Evolutionary conservation across 2,888 invertebrate genomes (phyloP).

Genomic region (Temnothorax unifasciatus): DNA sequence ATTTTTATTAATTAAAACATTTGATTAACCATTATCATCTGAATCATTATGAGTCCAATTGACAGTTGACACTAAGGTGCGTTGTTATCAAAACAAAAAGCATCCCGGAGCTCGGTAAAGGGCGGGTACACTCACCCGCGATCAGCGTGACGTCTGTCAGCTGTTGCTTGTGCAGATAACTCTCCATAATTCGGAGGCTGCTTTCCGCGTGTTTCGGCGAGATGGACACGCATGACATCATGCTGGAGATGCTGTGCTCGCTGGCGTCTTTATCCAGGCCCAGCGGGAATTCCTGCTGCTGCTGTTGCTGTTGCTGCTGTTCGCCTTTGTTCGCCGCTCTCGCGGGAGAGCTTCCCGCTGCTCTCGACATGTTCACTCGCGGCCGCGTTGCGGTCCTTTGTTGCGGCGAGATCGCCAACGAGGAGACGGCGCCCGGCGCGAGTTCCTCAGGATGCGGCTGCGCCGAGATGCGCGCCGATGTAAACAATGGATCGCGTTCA

Average conservation of each 20-base stretch:
- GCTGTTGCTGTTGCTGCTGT: conserved; percentile 54
- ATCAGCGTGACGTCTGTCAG: conserved; percentile 95
- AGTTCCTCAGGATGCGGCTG: conserved; percentile 59
- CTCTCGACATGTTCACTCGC: conserved; percentile 57
- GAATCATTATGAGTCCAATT: not conserved
- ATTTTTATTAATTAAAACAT: not conserved
- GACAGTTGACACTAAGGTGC: not conserved
- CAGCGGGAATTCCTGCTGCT: conserved; percentile 72
- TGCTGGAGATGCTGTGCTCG: conserved; percentile 83
- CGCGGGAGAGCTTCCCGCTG: conserved; percentile 50
- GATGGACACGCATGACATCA: conserved; percentile 83
- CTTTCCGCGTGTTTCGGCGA: conserved; percentile 93
- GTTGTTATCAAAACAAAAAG: conserved; percentile 33
- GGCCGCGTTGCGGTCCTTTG: not conserved
- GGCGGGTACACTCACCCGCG: conserved; percentile 88
- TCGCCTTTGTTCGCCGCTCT: conserved; percentile 74
- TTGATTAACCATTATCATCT: not conserved
- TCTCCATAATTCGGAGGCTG: conserved; percentile 93
- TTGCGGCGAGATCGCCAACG: not conserved
- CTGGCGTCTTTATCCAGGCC: conserved; percentile 80
- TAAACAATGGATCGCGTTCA: conserved; percentile 69
- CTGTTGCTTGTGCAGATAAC: conserved; percentile 93
- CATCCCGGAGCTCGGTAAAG: not conserved
- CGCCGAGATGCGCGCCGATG: conserved; percentile 54
- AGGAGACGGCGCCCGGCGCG: not conserved